Evolutionary conservation across 2,113 vertebrate genomes (phyloP).

Genomic region (Triplophysa rosa): DNA sequence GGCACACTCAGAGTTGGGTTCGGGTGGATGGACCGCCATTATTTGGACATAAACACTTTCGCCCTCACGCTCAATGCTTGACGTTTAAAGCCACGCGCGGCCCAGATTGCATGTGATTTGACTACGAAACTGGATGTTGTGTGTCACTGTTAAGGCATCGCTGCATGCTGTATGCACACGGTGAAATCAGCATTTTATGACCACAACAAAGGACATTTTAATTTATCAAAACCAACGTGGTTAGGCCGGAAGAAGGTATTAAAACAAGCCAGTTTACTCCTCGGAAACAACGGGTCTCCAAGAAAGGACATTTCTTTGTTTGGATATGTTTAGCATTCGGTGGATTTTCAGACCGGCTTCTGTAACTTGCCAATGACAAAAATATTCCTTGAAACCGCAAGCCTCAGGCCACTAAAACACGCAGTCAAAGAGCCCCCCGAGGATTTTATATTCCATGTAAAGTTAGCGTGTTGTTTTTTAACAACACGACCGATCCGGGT

Average conservation of each 20-base stretch:
- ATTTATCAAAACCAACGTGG: slow-evolving; percentile 73
- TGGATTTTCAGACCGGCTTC: slow-evolving; percentile 20
- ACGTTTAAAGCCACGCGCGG: slow-evolving; percentile 2
- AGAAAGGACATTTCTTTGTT: slow-evolving; percentile 32
- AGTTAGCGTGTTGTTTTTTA: neutral
- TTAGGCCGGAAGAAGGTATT: slow-evolving; percentile 58
- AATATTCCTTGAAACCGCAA: slow-evolving; percentile 12
- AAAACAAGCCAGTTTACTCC: slow-evolving; percentile 34
- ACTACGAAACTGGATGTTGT: slow-evolving; percentile 50
- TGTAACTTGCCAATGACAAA: slow-evolving; percentile 9
- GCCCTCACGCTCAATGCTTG: slow-evolving; percentile 35
- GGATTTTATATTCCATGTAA: neutral
- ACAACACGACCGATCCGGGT: slow-evolving; percentile 7
- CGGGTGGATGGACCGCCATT: slow-evolving; percentile 76
- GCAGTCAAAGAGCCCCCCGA: neutral
- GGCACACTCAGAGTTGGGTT: slow-evolving; percentile 61
- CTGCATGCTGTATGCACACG: slow-evolving; percentile 58
- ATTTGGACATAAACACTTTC: slow-evolving; percentile 72
- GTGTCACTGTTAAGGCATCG: slow-evolving; percentile 53
- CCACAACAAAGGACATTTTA: slow-evolving; percentile 78
- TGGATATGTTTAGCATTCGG: slow-evolving; percentile 18
- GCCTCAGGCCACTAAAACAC: neutral
- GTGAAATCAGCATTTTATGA: slow-evolving; percentile 65
- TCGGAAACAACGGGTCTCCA: slow-evolving; percentile 36
- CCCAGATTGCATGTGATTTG: slow-evolving; percentile 25